Conservation (phyloP, 2,797 vertebrate genomes). For the Hyperoplus lanceolatus region DNA sequence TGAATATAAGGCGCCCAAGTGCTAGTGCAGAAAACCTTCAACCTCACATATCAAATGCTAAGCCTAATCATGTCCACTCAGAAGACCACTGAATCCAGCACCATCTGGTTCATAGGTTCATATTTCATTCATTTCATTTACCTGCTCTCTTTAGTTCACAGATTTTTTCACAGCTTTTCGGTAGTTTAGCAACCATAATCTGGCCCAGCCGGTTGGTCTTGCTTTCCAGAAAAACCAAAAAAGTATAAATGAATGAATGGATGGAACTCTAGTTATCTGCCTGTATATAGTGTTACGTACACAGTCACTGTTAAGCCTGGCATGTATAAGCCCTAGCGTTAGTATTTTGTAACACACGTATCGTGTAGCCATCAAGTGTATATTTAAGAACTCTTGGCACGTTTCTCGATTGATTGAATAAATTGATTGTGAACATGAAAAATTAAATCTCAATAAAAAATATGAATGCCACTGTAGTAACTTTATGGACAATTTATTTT, state of each 20-base stretch:
- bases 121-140: background rate
- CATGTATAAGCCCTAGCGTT: too few relatives aligned
- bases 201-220: background rate
- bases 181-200: background rate
- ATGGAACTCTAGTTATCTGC: background rate
- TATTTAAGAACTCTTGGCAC: too few relatives aligned
- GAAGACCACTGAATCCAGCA: slow-evolving; percentile 30
- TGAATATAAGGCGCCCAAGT: background rate
- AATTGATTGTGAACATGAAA: too few relatives aligned
- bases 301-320: too few relatives aligned
- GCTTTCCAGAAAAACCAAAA: background rate
- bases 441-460: too few relatives aligned
- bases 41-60: slow-evolving; percentile 33
- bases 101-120: slow-evolving; percentile 45
- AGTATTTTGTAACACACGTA: too few relatives aligned
- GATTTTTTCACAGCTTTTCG: too few relatives aligned
- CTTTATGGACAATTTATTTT: background rate
- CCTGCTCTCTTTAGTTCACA: background rate
- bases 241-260: background rate
- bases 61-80: slow-evolving; percentile 35
- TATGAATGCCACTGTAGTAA: background rate
- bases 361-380: too few relatives aligned
- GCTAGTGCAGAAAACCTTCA: slow-evolving; percentile 5
- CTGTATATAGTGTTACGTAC: too few relatives aligned
- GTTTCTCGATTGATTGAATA: too few relatives aligned